Base-by-base conservation (phyloP, 2,797 vertebrate species). In the Manis pentadactyla region DNA sequence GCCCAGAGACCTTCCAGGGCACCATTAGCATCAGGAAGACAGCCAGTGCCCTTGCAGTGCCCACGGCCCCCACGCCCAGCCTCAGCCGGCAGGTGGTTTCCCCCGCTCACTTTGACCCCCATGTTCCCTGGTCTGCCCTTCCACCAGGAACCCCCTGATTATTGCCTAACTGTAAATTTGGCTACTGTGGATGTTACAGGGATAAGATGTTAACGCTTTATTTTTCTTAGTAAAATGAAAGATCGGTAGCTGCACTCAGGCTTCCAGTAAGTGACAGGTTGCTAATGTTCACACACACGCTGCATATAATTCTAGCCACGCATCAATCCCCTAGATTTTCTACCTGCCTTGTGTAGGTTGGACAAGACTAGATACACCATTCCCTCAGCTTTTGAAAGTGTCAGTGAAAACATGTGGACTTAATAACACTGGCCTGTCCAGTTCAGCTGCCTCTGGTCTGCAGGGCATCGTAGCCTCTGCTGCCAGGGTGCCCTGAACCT, bases 1-100 rank as follows among this genome's bases (percentile, higher is more conserved):
- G 46, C 46, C 46, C 46, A 46, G 46, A 78, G 25, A 42, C 14
- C 9, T 42, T 66, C 19, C 51, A 55, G 2, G n/a, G 55, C 42
- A 11, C 25, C 10, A 51, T 14, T 7, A 5, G 46, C 23, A 2
- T 42, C 23, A 69, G 37, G 57, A 42, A 75, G 15, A 63, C n/a
- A 37, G 39, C 21, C 78, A 42, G 27, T 18, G 10, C 17, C 25
- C 42, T 29, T 12, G 46, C 11, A 3, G 1, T 49, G 17, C 23
- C 18, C 87, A n/a, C 18, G 14, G 19, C 5, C 9, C 0, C 13
- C 34, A 27, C 2, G 27, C 19, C 37, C 18, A 17, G n/a, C 18
- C 59, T 64, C 19, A 37, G 49, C n/a, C 9, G n/a, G 25, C 25
- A 3, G 23, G 2, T 3, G 12, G 83, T 37, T 31, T 55, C 34